These are phyloP conservation scores for Coranthus polyacanthus DNA, from an alignment of 2,797 vertebrate species.

Conservation along the genomic window DNA sequence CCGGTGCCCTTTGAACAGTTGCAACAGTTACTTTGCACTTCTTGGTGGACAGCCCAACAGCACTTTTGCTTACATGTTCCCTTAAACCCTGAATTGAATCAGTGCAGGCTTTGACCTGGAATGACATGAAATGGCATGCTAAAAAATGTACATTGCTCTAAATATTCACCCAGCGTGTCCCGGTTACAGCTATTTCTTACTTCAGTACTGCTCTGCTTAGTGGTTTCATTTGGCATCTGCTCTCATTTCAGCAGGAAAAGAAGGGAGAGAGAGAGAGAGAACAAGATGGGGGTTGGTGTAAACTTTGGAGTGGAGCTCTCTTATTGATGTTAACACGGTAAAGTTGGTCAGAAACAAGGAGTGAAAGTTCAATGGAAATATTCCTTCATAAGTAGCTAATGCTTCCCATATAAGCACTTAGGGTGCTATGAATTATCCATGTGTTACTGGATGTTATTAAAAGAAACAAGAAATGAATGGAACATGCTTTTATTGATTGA, in stretches of 20 bases:
- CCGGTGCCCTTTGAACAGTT: slow-evolving; percentile 30
- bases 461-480: neutral
- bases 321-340: slow-evolving; percentile 53
- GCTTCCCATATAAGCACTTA: slow-evolving; percentile 37
- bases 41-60: slow-evolving; percentile 1
- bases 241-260: slow-evolving; percentile 59
- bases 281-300: slow-evolving; percentile 39
- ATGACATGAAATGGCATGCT: slow-evolving; percentile 65
- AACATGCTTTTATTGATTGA: slow-evolving; percentile 19
- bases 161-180: slow-evolving; percentile 74
- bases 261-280: slow-evolving; percentile 13
- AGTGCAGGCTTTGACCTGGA: slow-evolving; percentile 67
- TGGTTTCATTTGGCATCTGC: slow-evolving; percentile 77
- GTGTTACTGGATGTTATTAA: slow-evolving; percentile 31
- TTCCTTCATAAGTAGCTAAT: slow-evolving; percentile 18
- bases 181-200: slow-evolving; percentile 71
- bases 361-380: slow-evolving; percentile 5
- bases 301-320: slow-evolving; percentile 36
- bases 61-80: slow-evolving; percentile 33
- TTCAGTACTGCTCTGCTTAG: slow-evolving; percentile 74
- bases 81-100: slow-evolving; percentile 48
- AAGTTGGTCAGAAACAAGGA: slow-evolving; percentile 44
- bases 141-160: slow-evolving; percentile 75
- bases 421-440: slow-evolving; percentile 56
- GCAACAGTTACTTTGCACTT: slow-evolving; percentile 39